These are phyloP conservation scores for Patiria miniata DNA, from an alignment of 35 echinoderm and acorn worm species.

Conservation along the genomic window DNA sequence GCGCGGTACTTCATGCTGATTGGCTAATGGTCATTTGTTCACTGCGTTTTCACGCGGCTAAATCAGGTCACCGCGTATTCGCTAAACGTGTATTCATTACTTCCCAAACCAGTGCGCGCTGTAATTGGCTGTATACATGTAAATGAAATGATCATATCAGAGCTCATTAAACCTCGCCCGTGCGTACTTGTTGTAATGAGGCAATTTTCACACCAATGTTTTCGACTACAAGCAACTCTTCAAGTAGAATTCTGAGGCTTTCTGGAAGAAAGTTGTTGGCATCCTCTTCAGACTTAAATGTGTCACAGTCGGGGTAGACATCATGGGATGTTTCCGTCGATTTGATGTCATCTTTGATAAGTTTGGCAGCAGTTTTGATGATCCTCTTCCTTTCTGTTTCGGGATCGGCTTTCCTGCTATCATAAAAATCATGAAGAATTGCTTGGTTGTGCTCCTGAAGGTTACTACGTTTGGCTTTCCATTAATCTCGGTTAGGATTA, in stretches of 20 bases:
- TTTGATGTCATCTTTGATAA: constrained; percentile 57
- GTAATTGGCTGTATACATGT: too few species aligned
- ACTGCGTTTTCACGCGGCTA: too few species aligned
- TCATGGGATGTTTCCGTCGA: neutral
- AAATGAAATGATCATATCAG: too few species aligned
- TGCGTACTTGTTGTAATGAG: too few species aligned
- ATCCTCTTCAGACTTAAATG: constrained; percentile 38
- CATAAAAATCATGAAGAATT: constrained; percentile 52
- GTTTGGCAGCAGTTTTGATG: constrained; percentile 41
- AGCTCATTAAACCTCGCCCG: too few species aligned
- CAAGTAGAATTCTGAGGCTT: constrained; percentile 19
- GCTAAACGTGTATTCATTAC: too few species aligned
- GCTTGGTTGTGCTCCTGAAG: constrained; percentile 23
- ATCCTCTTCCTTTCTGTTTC: constrained; percentile 43
- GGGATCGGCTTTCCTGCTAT: neutral
- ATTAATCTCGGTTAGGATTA: constrained; percentile 56
- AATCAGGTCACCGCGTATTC: too few species aligned
- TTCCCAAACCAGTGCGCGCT: too few species aligned
- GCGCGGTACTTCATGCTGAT: too few species aligned
- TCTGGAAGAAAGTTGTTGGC: constrained; percentile 26
- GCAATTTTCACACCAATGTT: constrained; percentile 47
- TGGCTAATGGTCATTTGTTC: too few species aligned
- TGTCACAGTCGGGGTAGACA: constrained; percentile 29
- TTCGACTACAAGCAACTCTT: constrained; percentile 44
- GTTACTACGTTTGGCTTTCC: constrained; percentile 60